These are phyloP conservation scores for Helobdella robusta DNA, from an alignment of 2,888 invertebrate genomes.

Conservation along the genomic window DNA sequence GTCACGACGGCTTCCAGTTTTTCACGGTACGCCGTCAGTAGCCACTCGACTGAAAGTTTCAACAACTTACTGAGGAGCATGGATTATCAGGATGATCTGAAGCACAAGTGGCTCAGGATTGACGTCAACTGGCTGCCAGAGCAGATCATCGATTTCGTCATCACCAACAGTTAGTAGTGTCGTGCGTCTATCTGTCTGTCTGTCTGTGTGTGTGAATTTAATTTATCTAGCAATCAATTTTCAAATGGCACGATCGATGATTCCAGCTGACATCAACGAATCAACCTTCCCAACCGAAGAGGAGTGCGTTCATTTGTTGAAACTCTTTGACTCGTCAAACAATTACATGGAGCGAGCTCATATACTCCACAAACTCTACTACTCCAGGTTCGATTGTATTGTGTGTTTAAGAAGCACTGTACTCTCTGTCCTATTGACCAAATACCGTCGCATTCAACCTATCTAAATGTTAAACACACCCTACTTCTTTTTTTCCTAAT, in stretches of 20 bases:
- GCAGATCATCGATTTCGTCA: constrained; percentile 19
- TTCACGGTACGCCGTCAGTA: too few species aligned
- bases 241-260: too few species aligned
- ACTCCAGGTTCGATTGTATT: neutral
- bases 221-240: too few species aligned
- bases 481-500: neutral
- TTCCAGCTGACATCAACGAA: too few species aligned
- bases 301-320: constrained; percentile 14
- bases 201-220: too few species aligned
- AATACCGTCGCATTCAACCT: neutral
- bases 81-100: too few species aligned
- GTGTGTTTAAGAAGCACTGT: neutral
- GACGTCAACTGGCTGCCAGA: constrained; percentile 25
- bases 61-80: too few species aligned
- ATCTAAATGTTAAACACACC: neutral
- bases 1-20: too few species aligned
- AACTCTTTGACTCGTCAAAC: constrained; percentile 13
- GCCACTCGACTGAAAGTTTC: too few species aligned
- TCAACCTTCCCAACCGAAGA: too few species aligned
- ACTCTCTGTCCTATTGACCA: neutral
- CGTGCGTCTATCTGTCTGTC: too few species aligned
- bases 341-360: constrained; percentile 18
- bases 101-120: constrained; percentile 13
- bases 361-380: constrained; percentile 19
- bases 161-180: constrained; percentile 7